Evolutionary conservation across 2,113 vertebrate genomes (phyloP), one percentile per base, ranked within the genome.

Genomic region (Mobula hypostoma): DNA sequence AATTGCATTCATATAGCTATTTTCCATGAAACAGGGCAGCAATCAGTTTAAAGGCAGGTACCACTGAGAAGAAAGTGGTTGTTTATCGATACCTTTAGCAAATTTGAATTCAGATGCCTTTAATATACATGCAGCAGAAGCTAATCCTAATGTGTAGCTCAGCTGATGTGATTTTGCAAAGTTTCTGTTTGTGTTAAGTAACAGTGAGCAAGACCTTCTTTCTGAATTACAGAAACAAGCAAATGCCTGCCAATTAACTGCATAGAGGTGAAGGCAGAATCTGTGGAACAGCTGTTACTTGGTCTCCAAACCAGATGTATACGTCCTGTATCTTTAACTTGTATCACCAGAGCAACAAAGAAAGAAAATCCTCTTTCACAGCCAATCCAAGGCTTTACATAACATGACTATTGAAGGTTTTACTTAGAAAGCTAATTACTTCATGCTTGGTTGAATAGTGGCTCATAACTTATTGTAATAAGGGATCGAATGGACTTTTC

Each of bases 161-260:
- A 88, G 85, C 58, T 29, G 32, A 29, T 2, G 63, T 66, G 85
- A 88, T 66, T 66, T 63, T 66, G 29, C 85, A 88, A 66, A 66
- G 56, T 48, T 85, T 87, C 11, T 24, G 58, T 87, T 87, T 29
- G 5, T 29, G 66, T 19, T n/a, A 90, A 66, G n/a, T 32, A 90
- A 66, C 66, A n/a, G 11, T 87, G 85, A 88, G 58, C 11, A 15
- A n/a, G 85, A 32, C 85, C 17, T 66, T 66, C 85, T 66, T 32
- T 32, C 29, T 90, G 85, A 90, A 68, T 90, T 90, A 32, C 85
- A 90, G 85, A 90, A 90, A 7, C 21, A 90, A 68, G n/a, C n/a
- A 32, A 66, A 32, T 90, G 85, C 85, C 61, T 66, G 29, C 85
- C 85, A 90, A 90, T n/a, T 66, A 90, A 66, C 85, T 32, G 61